These are phyloP conservation scores for Cottus gobio DNA, from an alignment of 2,113 vertebrate species.

Conservation along the genomic window DNA sequence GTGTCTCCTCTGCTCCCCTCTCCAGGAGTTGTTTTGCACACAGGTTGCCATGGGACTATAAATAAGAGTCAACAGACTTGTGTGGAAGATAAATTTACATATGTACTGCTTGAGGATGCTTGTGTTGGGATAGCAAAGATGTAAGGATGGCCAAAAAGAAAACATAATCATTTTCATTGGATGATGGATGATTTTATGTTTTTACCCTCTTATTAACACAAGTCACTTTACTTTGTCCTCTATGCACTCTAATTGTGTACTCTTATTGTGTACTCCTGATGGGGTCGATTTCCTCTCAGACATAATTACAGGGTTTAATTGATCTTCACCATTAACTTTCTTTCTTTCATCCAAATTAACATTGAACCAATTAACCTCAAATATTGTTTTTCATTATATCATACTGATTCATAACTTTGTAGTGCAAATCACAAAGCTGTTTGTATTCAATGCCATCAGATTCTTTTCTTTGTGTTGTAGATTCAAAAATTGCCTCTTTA, in stretches of 20 bases:
- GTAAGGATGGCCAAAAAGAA: conserved; percentile 1
- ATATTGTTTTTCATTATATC: not conserved
- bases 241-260: not conserved
- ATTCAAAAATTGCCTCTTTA: not conserved
- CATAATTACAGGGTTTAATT: conserved; percentile 39
- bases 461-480: conserved; percentile 9
- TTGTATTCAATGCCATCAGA: conserved; percentile 1
- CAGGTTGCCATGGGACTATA: conserved; percentile 58
- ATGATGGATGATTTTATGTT: conserved; percentile 23
- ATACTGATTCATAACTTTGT: not conserved
- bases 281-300: not conserved
- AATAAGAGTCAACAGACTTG: conserved; percentile 38
- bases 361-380: conserved; percentile 27
- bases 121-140: not conserved
- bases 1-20: conserved; percentile 28
- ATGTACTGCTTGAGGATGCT: conserved; percentile 14
- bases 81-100: conserved; percentile 15
- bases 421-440: conserved; percentile 11
- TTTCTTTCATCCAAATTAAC: conserved; percentile 34
- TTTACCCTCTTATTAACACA: conserved; percentile 14
- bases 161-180: conserved; percentile 1
- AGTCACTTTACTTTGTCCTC: conserved; percentile 16
- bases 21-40: conserved; percentile 53
- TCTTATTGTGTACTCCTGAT: conserved; percentile 13
- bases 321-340: conserved; percentile 40